phyloP scores from a whole-genome alignment of 2,888 invertebrate genomes.

The Yponomeuta plumbellus region DNA sequence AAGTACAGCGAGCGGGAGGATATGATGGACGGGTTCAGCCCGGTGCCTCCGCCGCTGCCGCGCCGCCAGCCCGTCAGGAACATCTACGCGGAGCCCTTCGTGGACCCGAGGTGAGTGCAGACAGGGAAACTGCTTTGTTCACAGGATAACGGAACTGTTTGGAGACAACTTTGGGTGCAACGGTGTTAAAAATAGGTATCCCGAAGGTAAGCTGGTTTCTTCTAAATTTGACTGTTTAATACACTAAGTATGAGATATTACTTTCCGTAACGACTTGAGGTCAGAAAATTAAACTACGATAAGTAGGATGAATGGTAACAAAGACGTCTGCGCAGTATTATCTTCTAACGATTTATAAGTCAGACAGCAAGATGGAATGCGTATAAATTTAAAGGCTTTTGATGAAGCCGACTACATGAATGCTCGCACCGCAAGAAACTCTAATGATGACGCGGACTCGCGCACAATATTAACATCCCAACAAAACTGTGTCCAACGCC shows the following conservation, averaged over 20 bases:
- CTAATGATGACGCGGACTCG: constrained; percentile 44
- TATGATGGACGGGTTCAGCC: constrained; percentile 74
- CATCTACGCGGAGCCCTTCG: constrained; percentile 81
- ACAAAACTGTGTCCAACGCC: not conserved
- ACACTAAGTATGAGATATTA: no score
- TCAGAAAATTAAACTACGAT: not conserved
- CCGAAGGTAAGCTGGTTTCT: no score
- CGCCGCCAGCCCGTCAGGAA: constrained; percentile 79
- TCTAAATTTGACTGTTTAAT: no score
- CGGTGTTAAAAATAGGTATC: no score
- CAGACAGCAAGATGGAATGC: constrained; percentile 43
- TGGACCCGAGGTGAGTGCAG: constrained; percentile 73
- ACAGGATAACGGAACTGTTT: not conserved
- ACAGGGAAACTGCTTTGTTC: not conserved
- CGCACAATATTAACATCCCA: constrained; percentile 22
- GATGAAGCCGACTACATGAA: constrained; percentile 51
- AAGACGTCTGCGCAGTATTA: constrained; percentile 11
- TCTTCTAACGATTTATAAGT: constrained; percentile 13
- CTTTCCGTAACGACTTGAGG: not conserved
- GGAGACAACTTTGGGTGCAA: no score
- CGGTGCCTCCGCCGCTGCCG: constrained; percentile 79
- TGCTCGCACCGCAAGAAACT: constrained; percentile 39
- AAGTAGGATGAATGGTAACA: constrained; percentile 2
- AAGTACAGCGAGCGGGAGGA: constrained; percentile 74
- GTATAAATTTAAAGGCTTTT: constrained; percentile 51